phyloP scores from a whole-genome alignment of 2,797 vertebrate genomes.

The Lithobates pipiens region DNA sequence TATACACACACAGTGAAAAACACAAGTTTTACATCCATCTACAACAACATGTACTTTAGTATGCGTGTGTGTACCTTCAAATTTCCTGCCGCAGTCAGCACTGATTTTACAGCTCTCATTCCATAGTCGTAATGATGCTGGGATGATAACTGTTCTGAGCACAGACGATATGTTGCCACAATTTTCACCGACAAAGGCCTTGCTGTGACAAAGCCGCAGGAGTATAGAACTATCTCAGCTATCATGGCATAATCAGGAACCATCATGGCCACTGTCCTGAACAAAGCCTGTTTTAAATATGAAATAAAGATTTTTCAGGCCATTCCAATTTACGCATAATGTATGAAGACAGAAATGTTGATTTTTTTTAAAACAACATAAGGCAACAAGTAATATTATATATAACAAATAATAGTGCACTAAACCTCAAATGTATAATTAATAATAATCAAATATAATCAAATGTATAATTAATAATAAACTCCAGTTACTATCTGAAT shows the following conservation, averaged over 20 bases:
- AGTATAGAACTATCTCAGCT: slow-evolving; percentile 91
- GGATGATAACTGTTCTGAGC: slow-evolving; percentile 89
- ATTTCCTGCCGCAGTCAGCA: slow-evolving; percentile 89
- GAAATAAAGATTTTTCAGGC: neutral
- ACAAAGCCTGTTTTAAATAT: slow-evolving; percentile 80
- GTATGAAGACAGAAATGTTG: no score
- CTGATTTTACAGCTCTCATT: slow-evolving; percentile 93
- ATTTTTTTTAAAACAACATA: no score
- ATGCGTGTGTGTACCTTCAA: slow-evolving; percentile 80
- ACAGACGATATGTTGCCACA: slow-evolving; percentile 87
- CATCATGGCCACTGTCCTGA: slow-evolving; percentile 94
- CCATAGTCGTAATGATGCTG: slow-evolving; percentile 94
- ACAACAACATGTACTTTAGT: neutral
- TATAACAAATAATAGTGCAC: no score
- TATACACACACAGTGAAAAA: no score
- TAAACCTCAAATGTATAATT: no score
- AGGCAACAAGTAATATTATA: no score
- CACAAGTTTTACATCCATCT: no score
- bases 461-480: no score
- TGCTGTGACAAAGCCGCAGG: slow-evolving; percentile 89
- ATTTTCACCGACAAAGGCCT: slow-evolving; percentile 90
- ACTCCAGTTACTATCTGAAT: no score
- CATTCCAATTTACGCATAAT: no score
- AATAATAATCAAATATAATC: no score
- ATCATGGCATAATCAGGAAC: slow-evolving; percentile 94